Evolutionary conservation across 2,797 vertebrate species (phyloP), one percentile per base, ranked within the genome.

Genomic region (Amniataba percoides): DNA sequence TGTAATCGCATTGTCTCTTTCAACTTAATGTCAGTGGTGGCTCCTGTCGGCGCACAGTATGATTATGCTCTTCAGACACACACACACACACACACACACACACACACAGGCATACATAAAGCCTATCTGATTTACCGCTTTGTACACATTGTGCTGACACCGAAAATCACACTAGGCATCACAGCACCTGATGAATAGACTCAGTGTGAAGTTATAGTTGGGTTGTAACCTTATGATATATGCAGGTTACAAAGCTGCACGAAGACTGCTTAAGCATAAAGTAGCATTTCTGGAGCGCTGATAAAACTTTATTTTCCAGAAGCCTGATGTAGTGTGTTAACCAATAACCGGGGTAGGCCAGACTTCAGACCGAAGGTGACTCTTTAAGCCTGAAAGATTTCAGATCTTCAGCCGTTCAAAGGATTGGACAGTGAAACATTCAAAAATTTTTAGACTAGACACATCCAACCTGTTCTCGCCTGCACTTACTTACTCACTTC

Each of bases 111-210:
- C 77, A 74, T 62, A 71, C 85, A 87, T 63, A 83, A 82, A 73
- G 60, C 74, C 57, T 55, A 43, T 85, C 69, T 90, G 89, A 91
- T 93, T 88, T 94, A 91, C 81, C 84, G 84, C 85, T 88, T 78
- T 88, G 84, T 89, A 86, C 91, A 91, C 85, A 89, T 90, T 90
- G 84, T 90, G 90, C 90, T 93, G 89, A 88, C 85, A 91, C 86
- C 89, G 85, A 85, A 87, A 91, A 89, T 92, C 84, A 87, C 81
- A 88, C 84, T 81, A 87, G 79, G 83, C 90, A 85, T 91, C 91
- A 93, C 78, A 70, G 80, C 71, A 83, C 57, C 85, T 92, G 90
- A 93, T 92, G 90, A 93, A 93, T 90, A 90, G 88, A 87, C 80
- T 74, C 51, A 39, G 71, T 74, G 83, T 78, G 89, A 88, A 87